Base-by-base conservation (phyloP, 53 echinoderm and acorn worm genomes). In the Paracentrotus lividus region DNA sequence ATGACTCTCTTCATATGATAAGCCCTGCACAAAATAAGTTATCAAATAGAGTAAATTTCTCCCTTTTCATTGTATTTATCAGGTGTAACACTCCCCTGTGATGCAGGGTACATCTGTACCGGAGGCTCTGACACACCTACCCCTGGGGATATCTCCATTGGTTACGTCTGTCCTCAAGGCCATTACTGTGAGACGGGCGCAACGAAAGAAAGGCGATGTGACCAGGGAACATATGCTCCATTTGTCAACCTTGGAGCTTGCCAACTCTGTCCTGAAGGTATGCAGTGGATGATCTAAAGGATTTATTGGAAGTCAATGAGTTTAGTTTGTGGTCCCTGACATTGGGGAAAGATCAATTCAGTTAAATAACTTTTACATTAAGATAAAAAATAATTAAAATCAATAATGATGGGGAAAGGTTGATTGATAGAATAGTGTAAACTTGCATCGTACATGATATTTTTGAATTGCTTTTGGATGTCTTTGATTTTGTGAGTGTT, bases 211-310 rank as follows among this genome's bases (percentile, higher is more conserved):
- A 92, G 87, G 8, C 93, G 92, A 21, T 99, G 99, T 88, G 89
- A 95, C 72, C 96, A 98, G 92, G 99, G 99, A 66, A 97, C 95
- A 13, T 98, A 97, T 29, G 99, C 96, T 26, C 99, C 97, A 10
- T 66, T 60, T 0, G 72, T 90, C 15, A 96, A 97, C 16, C 93
- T 95, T 20, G 99, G 96, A 36, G 96, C 75, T 36, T 98, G 99
- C 81, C 60, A 67, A 3, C 49, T 76, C 15, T 98, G 99, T 60
- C 99, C 99, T 31, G 94, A 91, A 93, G 95, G 98, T 98, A 90
- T 1, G 47, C 8, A 64, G 12, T 29, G 29, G 6, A 2, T 24
- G 1, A 10, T 29, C 8, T 0, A n/a, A n/a, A 8, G 8, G 7
- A 64, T 29, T 64, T 64, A 31, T 54, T 2, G 54, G 7, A 54